Conservation (phyloP, 2,797 vertebrate species). For the Danio albolineatus region DNA sequence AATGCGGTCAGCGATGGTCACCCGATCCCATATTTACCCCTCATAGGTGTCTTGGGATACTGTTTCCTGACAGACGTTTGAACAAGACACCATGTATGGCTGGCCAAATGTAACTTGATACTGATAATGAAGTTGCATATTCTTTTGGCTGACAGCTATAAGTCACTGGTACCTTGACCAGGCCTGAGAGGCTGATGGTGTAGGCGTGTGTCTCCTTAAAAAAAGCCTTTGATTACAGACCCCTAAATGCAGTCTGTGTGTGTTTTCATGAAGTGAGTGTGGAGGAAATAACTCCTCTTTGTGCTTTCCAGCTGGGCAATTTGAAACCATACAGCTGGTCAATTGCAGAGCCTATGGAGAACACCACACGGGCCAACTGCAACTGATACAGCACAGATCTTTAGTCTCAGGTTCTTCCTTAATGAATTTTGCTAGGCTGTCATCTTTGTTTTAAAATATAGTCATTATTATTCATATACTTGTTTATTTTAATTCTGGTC, state of each 20-base stretch:
- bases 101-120: slow-evolving; percentile 20
- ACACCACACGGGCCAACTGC: slow-evolving; percentile 27
- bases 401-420: slow-evolving; percentile 19
- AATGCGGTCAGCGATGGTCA: slow-evolving; percentile 9
- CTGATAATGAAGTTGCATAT: slow-evolving; percentile 18
- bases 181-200: background rate
- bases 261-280: slow-evolving; percentile 11
- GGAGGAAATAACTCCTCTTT: background rate
- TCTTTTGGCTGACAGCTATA: background rate
- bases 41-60: slow-evolving; percentile 42
- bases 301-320: slow-evolving; percentile 41
- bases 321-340: slow-evolving; percentile 32
- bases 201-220: slow-evolving; percentile 6
- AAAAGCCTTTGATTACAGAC: slow-evolving; percentile 35
- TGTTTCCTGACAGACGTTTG: slow-evolving; percentile 35
- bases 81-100: slow-evolving; percentile 32
- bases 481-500: background rate
- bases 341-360: background rate
- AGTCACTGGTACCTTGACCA: background rate
- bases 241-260: slow-evolving; percentile 11
- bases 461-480: background rate
- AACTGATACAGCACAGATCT: slow-evolving; percentile 9
- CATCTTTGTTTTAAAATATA: background rate
- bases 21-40: slow-evolving; percentile 34
- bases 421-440: background rate